Conservation (phyloP, 2,888 invertebrate genomes). For the Blomia tropicalis region DNA sequence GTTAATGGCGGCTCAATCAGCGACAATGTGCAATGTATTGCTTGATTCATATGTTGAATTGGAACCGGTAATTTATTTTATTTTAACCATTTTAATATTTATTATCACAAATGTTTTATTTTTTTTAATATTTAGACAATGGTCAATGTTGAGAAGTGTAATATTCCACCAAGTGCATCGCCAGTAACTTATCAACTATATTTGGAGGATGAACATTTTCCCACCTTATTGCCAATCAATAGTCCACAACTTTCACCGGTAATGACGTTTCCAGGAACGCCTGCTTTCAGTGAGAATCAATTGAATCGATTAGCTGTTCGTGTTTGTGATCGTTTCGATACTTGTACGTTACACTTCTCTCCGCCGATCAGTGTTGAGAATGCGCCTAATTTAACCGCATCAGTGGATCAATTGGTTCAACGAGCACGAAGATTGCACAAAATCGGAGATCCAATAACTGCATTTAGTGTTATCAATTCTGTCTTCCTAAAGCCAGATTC, state of each 20-base stretch:
- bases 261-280: slow-evolving; percentile 27
- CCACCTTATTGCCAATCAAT: slow-evolving; percentile 27
- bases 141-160: slow-evolving; percentile 27
- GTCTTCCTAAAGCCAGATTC: not conserved
- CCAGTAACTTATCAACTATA: slow-evolving; percentile 30
- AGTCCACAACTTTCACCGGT: slow-evolving; percentile 28
- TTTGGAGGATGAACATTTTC: slow-evolving; percentile 16
- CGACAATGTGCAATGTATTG: slow-evolving; percentile 26
- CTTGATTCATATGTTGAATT: slow-evolving; percentile 28
- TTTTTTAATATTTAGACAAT: slow-evolving; percentile 22
- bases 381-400: slow-evolving; percentile 15
- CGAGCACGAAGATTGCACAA: slow-evolving; percentile 17
- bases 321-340: slow-evolving; percentile 25
- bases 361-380: slow-evolving; percentile 6
- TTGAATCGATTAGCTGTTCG: slow-evolving; percentile 27
- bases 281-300: slow-evolving; percentile 9
- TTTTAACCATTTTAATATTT: not conserved
- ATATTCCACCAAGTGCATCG: slow-evolving; percentile 27
- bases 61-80: slow-evolving; percentile 26
- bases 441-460: slow-evolving; percentile 24
- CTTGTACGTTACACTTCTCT: slow-evolving; percentile 21
- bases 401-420: slow-evolving; percentile 20
- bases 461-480: slow-evolving; percentile 12
- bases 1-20: slow-evolving; percentile 28
- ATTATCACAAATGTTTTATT: not conserved